Conservation (phyloP, 2,888 invertebrate genomes). For the Nymphalis urticae region DNA sequence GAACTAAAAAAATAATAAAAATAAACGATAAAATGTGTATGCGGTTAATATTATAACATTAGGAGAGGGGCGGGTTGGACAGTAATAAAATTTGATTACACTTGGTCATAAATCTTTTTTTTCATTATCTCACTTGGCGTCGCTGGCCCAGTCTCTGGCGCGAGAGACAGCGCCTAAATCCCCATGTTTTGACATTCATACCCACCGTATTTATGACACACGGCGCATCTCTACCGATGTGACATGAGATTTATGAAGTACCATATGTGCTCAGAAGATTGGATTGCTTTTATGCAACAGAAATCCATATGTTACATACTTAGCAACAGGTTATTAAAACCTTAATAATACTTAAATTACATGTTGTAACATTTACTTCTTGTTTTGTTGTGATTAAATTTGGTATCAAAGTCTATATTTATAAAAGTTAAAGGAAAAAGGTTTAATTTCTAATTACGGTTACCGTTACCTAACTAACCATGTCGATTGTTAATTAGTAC, state of each 20-base stretch:
- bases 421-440: background rate
- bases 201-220: conserved; percentile 73
- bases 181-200: conserved; percentile 79
- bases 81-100: conserved; percentile 79
- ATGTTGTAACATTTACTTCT: background rate
- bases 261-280: conserved; percentile 73
- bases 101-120: conserved; percentile 79
- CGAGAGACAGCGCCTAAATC: conserved; percentile 69
- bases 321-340: conserved; percentile 1
- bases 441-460: background rate
- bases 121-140: conserved; percentile 73
- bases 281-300: conserved; percentile 66
- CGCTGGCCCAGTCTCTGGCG: conserved; percentile 54
- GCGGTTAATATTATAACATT: conserved; percentile 43
- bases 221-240: conserved; percentile 64
- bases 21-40: conserved; percentile 54
- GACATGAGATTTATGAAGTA: conserved; percentile 78
- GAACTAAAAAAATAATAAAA: conserved; percentile 54
- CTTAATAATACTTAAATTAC: no score
- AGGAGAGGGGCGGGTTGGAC: conserved; percentile 59
- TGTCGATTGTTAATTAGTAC: conserved; percentile 44
- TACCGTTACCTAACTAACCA: conserved; percentile 5
- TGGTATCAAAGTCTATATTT: background rate
- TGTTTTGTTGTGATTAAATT: background rate
- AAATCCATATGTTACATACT: conserved; percentile 22